A percentile compares a stretch with the other conserved stretches of the same genome.
Conservation (phyloP, 2,113 vertebrate genomes). For the Hippopotamus amphibius region DNA sequence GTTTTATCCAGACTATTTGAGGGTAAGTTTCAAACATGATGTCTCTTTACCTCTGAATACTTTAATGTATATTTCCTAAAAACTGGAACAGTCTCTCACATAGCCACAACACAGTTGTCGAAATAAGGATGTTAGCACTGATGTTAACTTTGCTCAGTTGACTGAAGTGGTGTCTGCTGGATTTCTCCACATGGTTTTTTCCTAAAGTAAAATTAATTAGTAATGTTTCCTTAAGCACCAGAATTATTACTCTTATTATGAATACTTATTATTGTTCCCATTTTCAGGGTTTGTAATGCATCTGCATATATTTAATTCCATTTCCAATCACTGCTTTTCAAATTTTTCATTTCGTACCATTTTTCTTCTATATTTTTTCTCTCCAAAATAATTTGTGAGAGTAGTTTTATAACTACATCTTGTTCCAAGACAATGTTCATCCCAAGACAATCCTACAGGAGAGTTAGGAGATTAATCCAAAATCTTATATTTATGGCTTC, state of each 20-base stretch:
- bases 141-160: background rate
- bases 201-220: background rate
- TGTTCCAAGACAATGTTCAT: background rate
- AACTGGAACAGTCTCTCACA: background rate
- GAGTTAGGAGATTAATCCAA: background rate
- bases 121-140: background rate
- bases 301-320: background rate
- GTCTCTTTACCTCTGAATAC: background rate
- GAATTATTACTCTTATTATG: background rate
- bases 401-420: background rate
- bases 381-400: background rate
- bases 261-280: background rate
- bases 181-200: background rate
- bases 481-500: background rate
- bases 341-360: background rate
- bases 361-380: background rate
- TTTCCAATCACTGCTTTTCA: background rate
- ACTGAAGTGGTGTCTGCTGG: background rate
- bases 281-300: background rate
- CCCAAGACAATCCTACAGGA: background rate
- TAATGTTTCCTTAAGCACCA: background rate
- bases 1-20: background rate
- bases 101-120: background rate
- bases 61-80: background rate
- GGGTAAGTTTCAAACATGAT: background rate